Evolutionary conservation across 2,888 invertebrate species (phyloP), one percentile per base, ranked within the genome.

Genomic region (Lysandra bellargus): DNA sequence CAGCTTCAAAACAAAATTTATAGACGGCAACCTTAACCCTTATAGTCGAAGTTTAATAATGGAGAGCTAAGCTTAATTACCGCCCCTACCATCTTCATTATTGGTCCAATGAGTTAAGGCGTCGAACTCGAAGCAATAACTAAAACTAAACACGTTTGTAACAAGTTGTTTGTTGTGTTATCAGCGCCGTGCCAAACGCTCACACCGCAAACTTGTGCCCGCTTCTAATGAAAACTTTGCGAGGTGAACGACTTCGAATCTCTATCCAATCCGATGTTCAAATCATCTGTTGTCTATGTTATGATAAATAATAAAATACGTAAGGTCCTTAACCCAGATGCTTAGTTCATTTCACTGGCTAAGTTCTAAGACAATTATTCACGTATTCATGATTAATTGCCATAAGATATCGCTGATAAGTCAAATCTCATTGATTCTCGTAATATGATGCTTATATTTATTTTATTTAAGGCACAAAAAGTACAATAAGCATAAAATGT

Each of bases 81-180:
- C 85, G 84, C 84, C 84, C 84, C 86, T 87, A 88, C 91, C 89
- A 90, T 89, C 91, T 92, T 92, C 90, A 92, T 92, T 92, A 92
- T 90, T 90, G 89, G 90, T 91, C 91, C 91, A 92, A 92, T 93
- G 92, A 93, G 91, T 92, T 91, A 90, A 91, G 91, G 88, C 91
- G 90, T 91, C 92, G 92, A 93, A 93, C 91, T 93, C 89, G 87
- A 87, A 88, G 93, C 91, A 92, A 93, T 93, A 93, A 92, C 93
- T 93, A 92, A 93, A 93, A 93, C 93, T 93, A 92, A 94, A 93
- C 92, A 93, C 92, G 94, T 94, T 93, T 92, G 93, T 93, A 94
- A 94, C 94, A 93, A 94, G 92, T 93, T 94, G 93, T 93, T 92
- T 93, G 93, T 93, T 92, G 91, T 92, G 92, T 94, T 94, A 94